Evolutionary conservation across 2,113 vertebrate species (phyloP), one percentile per base, ranked within the genome.

Genomic region (Petaurus breviceps): DNA sequence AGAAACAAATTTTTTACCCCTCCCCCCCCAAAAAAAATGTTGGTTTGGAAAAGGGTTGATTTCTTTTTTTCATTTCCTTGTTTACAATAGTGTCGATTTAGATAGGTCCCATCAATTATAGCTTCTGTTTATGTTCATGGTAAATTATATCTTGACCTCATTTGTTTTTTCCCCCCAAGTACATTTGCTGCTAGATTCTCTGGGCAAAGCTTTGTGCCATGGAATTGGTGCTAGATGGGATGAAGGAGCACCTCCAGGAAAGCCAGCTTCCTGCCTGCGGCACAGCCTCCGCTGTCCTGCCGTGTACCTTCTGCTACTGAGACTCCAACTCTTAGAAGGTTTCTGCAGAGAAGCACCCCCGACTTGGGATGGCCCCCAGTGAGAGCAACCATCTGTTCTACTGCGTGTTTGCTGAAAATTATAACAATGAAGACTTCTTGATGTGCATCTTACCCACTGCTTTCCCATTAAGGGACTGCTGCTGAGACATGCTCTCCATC

Each of bases 151-250:
- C 92, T 92, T 51, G 51, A 95, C 96, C 97, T 99, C 98, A 99
- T 99, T 99, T 99, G 94, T 99, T 99, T 99, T 98, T 99, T n/a
- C n/a, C 99, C 97, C 99, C 99, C 0, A 99, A 99, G 98, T 99
- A 99, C 98, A 99, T 99, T 97, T 98, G 99, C 98, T 99, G 99
- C 98, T 99, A 99, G 98, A 99, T 98, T 91, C 99, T 98, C 98
- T 99, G 99, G 99, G 99, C 99, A 95, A 99, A 99, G 98, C 99
- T 99, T 98, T 99, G 99, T 96, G 99, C 99, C 99, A 99, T 99
- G 98, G 99, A 99, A 99, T 99, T 99, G 99, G 99, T 98, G 98
- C 99, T 99, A 98, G 99, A 99, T 94, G 99, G 99, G 98, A 99
- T 99, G 99, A 99, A 99, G 97, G 99, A 99, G 98, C 99, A 99